Conservation (phyloP, 2,888 invertebrate genomes). For the Exephanes ischioxanthus region DNA sequence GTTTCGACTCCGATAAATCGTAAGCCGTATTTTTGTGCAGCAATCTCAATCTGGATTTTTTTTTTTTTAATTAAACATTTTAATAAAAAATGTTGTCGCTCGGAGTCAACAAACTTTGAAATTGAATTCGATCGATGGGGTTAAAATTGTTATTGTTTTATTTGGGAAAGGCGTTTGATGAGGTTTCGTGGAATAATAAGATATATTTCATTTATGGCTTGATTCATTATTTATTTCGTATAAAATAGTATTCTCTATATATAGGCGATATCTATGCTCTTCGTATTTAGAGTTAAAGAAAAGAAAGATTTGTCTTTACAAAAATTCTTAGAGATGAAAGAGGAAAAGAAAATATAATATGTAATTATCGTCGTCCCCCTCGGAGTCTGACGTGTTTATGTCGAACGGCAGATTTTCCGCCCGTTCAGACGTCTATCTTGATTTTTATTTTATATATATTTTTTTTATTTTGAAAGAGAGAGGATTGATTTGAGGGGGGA, state of each 20-base stretch:
- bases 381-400: constrained; percentile 2
- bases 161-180: constrained; percentile 8
- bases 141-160: not conserved
- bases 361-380: constrained; percentile 11
- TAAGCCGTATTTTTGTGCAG: not conserved
- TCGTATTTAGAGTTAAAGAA: constrained; percentile 24
- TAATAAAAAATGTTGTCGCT: not conserved
- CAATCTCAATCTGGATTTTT: not conserved
- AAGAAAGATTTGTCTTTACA: constrained; percentile 39
- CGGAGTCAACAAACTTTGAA: not conserved
- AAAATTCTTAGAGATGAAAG: constrained; percentile 41
- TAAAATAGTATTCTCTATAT: constrained; percentile 69
- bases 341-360: constrained; percentile 37
- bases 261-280: constrained; percentile 61
- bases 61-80: not conserved
- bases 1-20: not conserved
- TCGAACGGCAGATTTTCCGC: constrained; percentile 17
- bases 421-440: not conserved
- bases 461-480: constrained; percentile 42
- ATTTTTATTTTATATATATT: not conserved
- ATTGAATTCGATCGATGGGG: not conserved
- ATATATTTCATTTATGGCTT: constrained; percentile 51
- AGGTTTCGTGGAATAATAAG: constrained; percentile 4
- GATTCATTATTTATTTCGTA: constrained; percentile 70
- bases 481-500: constrained; percentile 46